A percentile compares a stretch with the other conserved stretches of the same genome.
Conservation (phyloP, 2,888 invertebrate genomes). For the Urechis unicinctus region DNA sequence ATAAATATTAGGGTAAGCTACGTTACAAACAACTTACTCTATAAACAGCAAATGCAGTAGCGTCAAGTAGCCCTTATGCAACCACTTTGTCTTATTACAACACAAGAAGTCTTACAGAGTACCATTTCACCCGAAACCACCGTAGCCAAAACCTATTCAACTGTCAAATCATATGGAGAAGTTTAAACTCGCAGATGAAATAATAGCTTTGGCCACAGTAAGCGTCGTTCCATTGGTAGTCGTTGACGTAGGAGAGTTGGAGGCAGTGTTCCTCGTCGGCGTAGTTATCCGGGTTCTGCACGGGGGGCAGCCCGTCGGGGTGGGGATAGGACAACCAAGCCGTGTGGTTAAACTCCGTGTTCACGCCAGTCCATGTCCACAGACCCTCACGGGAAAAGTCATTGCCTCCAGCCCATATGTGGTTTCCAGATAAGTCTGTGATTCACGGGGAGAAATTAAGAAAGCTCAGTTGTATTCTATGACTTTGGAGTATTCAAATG, state of each 20-base stretch:
- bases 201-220: conserved; percentile 1
- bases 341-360: conserved; percentile 5
- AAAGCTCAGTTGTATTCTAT: background rate
- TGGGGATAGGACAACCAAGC: conserved; percentile 4
- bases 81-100: no score
- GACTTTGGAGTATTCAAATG: no score
- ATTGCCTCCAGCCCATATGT: conserved; percentile 8
- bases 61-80: no score
- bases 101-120: no score
- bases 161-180: no score
- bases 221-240: conserved; percentile 8
- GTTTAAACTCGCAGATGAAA: conserved; percentile 9
- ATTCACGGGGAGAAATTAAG: background rate
- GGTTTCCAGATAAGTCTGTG: conserved; percentile 5
- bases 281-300: conserved; percentile 9
- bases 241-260: conserved; percentile 6
- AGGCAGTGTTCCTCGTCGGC: conserved; percentile 4
- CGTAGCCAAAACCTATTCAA: no score
- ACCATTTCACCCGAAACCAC: no score
- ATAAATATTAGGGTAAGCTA: no score
- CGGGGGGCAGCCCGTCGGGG: background rate
- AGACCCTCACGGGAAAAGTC: conserved; percentile 4
- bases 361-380: conserved; percentile 9
- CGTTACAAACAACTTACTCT: no score
- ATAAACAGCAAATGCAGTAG: no score